A percentile compares a stretch with the other conserved stretches of the same genome.
These are phyloP conservation scores for Alosa sapidissima DNA, from an alignment of 2,797 vertebrate genomes.

Conservation along the genomic window DNA sequence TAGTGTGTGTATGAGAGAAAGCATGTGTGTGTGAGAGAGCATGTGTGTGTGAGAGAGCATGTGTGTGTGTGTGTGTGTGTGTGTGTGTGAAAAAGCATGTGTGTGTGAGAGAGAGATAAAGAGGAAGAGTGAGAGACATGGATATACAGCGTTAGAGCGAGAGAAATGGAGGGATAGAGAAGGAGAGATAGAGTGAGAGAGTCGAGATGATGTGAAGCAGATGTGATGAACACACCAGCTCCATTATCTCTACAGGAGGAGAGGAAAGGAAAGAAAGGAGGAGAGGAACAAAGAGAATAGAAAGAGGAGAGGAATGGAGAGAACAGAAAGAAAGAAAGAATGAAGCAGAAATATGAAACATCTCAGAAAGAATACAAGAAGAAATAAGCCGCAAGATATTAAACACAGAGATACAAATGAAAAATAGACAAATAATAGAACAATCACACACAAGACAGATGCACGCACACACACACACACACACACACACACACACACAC, in stretches of 20 bases:
- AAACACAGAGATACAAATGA: too few species aligned
- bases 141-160: too few species aligned
- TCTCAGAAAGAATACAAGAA: too few species aligned
- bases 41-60: neutral
- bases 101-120: neutral
- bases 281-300: neutral
- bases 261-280: neutral
- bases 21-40: too few species aligned
- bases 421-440: neutral
- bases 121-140: too few species aligned
- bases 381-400: too few species aligned
- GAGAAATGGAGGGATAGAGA: too few species aligned
- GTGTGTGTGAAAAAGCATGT: neutral
- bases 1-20: too few species aligned
- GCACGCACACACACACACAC: constrained; percentile 17
- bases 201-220: constrained; percentile 32
- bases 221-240: constrained; percentile 49
- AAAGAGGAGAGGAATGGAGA: neutral
- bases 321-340: constrained; percentile 7
- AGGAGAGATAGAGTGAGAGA: too few species aligned
- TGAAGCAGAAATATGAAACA: neutral
- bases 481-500: constrained; percentile 27
- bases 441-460: too few species aligned
- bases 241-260: constrained; percentile 28
- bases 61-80: neutral